Percentiles rank a stretch among this genome's conserved stretches.
These are phyloP conservation scores for Caenorhabditis latens DNA, from an alignment of 1,140 invertebrate species.

Conservation along the genomic window DNA sequence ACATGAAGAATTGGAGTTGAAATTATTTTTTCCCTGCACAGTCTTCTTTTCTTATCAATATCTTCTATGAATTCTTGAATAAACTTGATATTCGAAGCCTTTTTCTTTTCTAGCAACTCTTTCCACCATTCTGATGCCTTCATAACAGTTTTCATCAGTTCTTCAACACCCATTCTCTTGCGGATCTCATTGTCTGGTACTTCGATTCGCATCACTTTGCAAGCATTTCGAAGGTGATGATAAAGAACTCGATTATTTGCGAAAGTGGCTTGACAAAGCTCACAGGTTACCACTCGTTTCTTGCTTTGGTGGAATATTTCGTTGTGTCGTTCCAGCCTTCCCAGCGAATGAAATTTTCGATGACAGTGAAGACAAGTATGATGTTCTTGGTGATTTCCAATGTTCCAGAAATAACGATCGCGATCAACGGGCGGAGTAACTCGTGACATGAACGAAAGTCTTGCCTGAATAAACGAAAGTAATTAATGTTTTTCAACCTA, in stretches of 20 bases:
- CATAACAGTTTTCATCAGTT: neutral
- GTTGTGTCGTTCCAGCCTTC: neutral
- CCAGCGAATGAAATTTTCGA: neutral
- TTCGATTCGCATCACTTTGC: neutral
- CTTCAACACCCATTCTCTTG: neutral
- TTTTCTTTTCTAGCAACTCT: neutral
- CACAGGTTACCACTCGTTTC: neutral
- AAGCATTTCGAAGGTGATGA: neutral
- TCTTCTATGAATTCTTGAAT: neutral
- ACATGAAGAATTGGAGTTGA: neutral
- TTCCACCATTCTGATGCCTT: neutral
- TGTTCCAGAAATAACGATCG: neutral
- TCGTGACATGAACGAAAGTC: neutral
- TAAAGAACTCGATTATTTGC: neutral
- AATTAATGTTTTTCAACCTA: neutral
- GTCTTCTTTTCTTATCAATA: neutral
- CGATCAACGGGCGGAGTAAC: neutral
- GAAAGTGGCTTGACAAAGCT: constrained; percentile 1
- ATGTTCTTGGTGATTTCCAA: neutral
- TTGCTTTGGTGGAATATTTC: neutral
- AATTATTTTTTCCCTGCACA: neutral
- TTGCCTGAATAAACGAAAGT: neutral
- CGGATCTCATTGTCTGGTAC: constrained; percentile 2
- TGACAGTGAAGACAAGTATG: neutral
- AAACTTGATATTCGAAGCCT: neutral